phyloP scores from a whole-genome alignment of 2,113 vertebrate species.

The Melanerpes aurifrons region DNA sequence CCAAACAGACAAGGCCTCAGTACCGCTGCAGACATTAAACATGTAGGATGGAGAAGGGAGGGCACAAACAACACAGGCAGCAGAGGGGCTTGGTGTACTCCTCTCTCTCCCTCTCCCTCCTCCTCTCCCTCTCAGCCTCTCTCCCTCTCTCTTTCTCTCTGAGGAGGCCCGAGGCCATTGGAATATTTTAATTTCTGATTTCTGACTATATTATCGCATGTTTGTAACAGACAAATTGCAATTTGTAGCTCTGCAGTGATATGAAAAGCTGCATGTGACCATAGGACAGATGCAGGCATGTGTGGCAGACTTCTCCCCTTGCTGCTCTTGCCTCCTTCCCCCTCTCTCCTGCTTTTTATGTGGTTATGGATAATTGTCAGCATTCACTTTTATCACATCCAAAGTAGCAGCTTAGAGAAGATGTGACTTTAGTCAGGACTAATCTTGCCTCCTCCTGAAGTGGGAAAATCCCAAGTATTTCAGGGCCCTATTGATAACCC shows the following conservation, averaged over 20 bases:
- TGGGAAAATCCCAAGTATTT: constrained; percentile 83
- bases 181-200: constrained; percentile 81
- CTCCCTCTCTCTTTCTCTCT: constrained; percentile 29
- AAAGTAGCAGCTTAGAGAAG: constrained; percentile 78
- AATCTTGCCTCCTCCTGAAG: constrained; percentile 80
- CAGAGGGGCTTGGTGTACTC: constrained; percentile 34
- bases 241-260: constrained; percentile 77
- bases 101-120: constrained; percentile 23
- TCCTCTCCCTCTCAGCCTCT: constrained; percentile 39
- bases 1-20: constrained; percentile 77
- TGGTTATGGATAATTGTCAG: constrained; percentile 81
- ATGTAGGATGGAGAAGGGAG: constrained; percentile 76
- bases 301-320: constrained; percentile 35
- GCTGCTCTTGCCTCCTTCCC: background rate
- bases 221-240: constrained; percentile 78
- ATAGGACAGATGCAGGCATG: constrained; percentile 54
- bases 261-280: constrained; percentile 64
- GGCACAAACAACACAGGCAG: constrained; percentile 73
- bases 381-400: constrained; percentile 80
- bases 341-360: constrained; percentile 44
- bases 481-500: constrained; percentile 87
- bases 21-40: constrained; percentile 80
- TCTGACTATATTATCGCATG: constrained; percentile 76
- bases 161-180: constrained; percentile 65
- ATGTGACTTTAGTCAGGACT: constrained; percentile 77